These are phyloP conservation scores for Cryptus viduatorius DNA, from an alignment of 2,888 invertebrate genomes.

Conservation along the genomic window DNA sequence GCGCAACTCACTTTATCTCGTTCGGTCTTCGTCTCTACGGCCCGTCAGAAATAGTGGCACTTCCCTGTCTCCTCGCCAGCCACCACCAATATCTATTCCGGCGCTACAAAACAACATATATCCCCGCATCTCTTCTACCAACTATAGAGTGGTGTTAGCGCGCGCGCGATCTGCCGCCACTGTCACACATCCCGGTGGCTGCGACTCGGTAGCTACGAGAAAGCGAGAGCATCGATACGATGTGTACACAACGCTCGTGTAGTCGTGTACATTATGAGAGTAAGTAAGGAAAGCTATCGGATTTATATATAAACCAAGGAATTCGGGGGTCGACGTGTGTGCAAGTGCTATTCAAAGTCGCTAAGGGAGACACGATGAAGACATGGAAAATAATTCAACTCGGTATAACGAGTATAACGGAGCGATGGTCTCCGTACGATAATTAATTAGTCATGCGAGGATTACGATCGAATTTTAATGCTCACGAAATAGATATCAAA, in stretches of 20 bases:
- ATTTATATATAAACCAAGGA: conserved; percentile 78
- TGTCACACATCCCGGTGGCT: conserved; percentile 13
- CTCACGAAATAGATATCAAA: too few relatives aligned
- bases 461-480: too few relatives aligned
- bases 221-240: conserved; percentile 47
- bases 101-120: conserved; percentile 84
- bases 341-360: not conserved
- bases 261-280: conserved; percentile 12
- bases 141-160: conserved; percentile 53
- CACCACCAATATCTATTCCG: conserved; percentile 86
- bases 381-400: not conserved
- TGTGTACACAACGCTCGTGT: conserved; percentile 30
- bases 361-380: not conserved
- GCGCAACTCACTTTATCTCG: conserved; percentile 67
- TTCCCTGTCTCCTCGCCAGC: conserved; percentile 84
- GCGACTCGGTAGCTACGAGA: not conserved
- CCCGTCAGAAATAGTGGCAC: conserved; percentile 85
- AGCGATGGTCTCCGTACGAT: not conserved
- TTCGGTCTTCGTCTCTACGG: conserved; percentile 64
- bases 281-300: conserved; percentile 59
- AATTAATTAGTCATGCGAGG: not conserved
- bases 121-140: conserved; percentile 75
- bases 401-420: not conserved
- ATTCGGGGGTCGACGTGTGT: not conserved
- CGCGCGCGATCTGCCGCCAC: conserved; percentile 65